phyloP scores from a whole-genome alignment of 2,113 vertebrate species.

The Etheostoma spectabile region DNA sequence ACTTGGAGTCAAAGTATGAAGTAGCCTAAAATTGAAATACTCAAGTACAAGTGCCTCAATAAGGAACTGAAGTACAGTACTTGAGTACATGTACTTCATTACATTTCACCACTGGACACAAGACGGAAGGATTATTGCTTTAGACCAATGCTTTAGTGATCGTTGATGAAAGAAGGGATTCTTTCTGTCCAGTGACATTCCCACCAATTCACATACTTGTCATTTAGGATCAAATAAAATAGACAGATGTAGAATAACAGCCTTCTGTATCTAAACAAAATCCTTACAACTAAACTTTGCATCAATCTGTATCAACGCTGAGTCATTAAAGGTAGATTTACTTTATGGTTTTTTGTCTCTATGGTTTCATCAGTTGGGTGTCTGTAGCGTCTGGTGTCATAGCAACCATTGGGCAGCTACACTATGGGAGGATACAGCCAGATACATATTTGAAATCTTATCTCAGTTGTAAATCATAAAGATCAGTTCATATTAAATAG shows the following conservation, averaged over 20 bases:
- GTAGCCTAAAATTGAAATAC: too few species aligned
- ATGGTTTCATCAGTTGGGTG: not conserved
- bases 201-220: not conserved
- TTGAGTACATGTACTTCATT: too few species aligned
- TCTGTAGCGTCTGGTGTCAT: not conserved
- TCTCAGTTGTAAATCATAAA: not conserved
- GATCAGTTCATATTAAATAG: not conserved
- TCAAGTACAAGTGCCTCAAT: too few species aligned
- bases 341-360: not conserved
- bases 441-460: not conserved
- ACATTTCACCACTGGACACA: too few species aligned
- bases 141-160: not conserved
- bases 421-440: not conserved
- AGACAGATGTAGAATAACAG: not conserved
- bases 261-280: not conserved
- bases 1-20: too few species aligned
- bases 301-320: too few species aligned
- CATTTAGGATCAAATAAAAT: not conserved
- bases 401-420: not conserved
- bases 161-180: not conserved
- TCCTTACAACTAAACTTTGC: not conserved
- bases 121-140: not conserved
- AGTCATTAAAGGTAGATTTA: not conserved
- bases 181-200: not conserved
- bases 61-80: too few species aligned